Conservation (phyloP, 1,140 invertebrate species). For the Trichonephila clavipes region DNA sequence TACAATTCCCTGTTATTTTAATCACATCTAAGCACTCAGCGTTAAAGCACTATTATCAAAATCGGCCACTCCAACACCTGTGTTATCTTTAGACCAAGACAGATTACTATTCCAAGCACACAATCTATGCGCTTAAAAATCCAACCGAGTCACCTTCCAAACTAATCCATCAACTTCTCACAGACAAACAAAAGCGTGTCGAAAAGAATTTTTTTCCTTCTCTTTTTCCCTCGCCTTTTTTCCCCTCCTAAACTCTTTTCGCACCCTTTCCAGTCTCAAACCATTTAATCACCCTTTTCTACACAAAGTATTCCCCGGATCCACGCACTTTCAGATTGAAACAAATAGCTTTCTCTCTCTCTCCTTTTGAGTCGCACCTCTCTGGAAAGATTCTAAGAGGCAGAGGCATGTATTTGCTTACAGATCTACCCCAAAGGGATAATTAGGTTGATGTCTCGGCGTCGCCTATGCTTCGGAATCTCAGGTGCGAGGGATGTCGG, state of each 20-base stretch:
- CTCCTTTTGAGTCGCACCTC: conserved; percentile 7
- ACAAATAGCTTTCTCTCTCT: conserved; percentile 38
- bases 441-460: conserved; percentile 47
- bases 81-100: conserved; percentile 43
- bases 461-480: conserved; percentile 29
- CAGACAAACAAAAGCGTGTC: conserved; percentile 51
- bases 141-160: not conserved
- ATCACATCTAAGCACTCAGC: not conserved
- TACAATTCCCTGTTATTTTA: not conserved
- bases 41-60: not conserved
- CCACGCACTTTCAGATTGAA: conserved; percentile 42
- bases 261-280: not conserved
- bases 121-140: conserved; percentile 20
- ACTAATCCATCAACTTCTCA: conserved; percentile 35
- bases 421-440: not conserved
- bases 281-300: conserved; percentile 44
- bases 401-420: conserved; percentile 35
- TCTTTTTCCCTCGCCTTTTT: not conserved
- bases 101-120: conserved; percentile 29
- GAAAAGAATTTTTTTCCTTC: conserved; percentile 2
- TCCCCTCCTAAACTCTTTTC: not conserved
- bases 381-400: conserved; percentile 23
- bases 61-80: not conserved
- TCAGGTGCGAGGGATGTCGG: conserved; percentile 28
- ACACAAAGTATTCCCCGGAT: conserved; percentile 31